Base-by-base conservation (phyloP, 1,140 invertebrate species). In the Triops longicaudatus region DNA sequence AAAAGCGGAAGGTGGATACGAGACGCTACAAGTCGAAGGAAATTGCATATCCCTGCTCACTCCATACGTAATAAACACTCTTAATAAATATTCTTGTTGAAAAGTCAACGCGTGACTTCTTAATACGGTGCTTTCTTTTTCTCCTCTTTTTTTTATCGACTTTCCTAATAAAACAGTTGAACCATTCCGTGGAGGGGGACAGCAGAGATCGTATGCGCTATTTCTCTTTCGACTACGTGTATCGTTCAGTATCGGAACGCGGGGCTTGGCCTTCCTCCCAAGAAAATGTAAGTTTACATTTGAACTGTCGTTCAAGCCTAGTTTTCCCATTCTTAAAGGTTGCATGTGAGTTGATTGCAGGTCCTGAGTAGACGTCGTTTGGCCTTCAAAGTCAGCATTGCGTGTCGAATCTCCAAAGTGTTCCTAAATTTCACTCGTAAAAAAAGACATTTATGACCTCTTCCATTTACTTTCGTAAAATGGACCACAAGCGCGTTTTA, bases 311-410 rank as follows among this genome's bases (percentile, higher is more conserved):
- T 63, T 14, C 50, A 63, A 63, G 31, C 31, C 31, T 22, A 12
- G 50, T 63, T 63, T 22, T 22, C 50, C 14, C 14, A 63, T 63
- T 63, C 50, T 5, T 63, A 6, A 63, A 22, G 50, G 17, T 63
- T 63, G 50, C 50, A 63, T 63, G 50, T 63, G n/a, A n/a, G 50
- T 63, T 63, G 50, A 63, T 63, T 63, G 50, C 50, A 63, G 10
- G 50, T 17, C 50, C 22, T 22, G 50, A 63, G 17, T 63, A 17
- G 50, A 63, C 50, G n/a, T 63, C 50, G 50, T 63, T 63, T 63
- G 17, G 50, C 22, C 14, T 63, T 63, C 17, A 63, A 63, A 22
- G 14, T 63, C 50, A 22, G 22, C 50, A 63, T 63, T 10, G 50
- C 50, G 50, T 63, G 50, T n/a, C 14, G 50, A 63, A 63, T 22